Evolutionary conservation across 2,797 vertebrate genomes (phyloP), one percentile per base, ranked within the genome.

Genomic region (Platalea minor): DNA sequence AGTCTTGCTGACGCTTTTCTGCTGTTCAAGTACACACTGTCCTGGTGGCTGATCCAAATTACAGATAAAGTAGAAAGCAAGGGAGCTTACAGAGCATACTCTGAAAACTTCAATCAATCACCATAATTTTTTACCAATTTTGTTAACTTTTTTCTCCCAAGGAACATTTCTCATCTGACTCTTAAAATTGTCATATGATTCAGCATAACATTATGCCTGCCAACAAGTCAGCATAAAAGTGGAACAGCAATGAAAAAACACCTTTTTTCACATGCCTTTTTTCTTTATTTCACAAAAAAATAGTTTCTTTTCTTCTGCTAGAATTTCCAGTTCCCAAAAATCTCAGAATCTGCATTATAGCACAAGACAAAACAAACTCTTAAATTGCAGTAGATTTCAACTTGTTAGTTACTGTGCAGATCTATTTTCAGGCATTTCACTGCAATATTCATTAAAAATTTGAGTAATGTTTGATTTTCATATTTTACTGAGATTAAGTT

Each of bases 1-100:
- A 97, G 95, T 65, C 79, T 89, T 84, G 75, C 87, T 93, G 92
- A 77, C 77, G 73, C 89, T 96, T 88, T 85, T 67, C 68, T 91
- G 53, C 65, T 91, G 29, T 90, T 95, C 79, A 72, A 88, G 88
- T 65, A 89, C 68, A 86, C 59, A 72, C 39, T 78, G 60, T 87
- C 78, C 74, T 73, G 45, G 57, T 81, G 72, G 26, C 77, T 92
- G 75, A 90, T 93, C 77, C 84, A 95, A 94, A 94, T 82, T 74
- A 76, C 45, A 90, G 82, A 67, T 56, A 77, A 4, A 15, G 81
- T 26, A 89, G 53, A 77, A 91, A 95, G n/a, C 23, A 93, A 68
- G 45, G 29, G 31, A 59, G 15, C 29, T 95, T 82, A 86, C n/a
- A 86, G 53, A 80, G 9, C 51, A 31, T 29, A 37, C 20, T 81